phyloP scores from a whole-genome alignment of 2,113 vertebrate species.

The Ranitomeya imitator region DNA sequence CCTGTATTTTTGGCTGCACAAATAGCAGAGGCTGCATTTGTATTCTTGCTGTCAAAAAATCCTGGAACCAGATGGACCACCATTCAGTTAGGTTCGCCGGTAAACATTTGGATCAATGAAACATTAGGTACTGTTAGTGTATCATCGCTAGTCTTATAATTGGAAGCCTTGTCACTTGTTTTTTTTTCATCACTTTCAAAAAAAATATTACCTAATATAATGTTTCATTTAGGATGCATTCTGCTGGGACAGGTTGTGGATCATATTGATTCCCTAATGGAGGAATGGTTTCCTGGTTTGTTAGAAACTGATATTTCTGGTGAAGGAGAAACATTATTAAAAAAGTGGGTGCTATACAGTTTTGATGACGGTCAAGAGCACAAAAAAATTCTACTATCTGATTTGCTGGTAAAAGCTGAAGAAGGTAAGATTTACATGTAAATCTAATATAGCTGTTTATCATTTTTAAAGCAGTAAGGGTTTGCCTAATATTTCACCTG shows the following conservation, averaged over 20 bases:
- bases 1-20: too few relatives aligned
- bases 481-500: too few relatives aligned
- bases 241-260: slow-evolving; percentile 95
- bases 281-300: slow-evolving; percentile 95
- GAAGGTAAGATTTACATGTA: slow-evolving; percentile 70
- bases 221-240: slow-evolving; percentile 77
- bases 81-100: too few relatives aligned
- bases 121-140: too few relatives aligned
- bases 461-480: too few relatives aligned
- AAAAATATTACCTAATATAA: background rate
- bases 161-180: too few relatives aligned
- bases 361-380: slow-evolving; percentile 86
- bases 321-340: slow-evolving; percentile 88
- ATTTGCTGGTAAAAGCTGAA: slow-evolving; percentile 82
- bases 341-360: slow-evolving; percentile 94
- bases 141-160: too few relatives aligned
- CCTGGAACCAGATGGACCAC: too few relatives aligned
- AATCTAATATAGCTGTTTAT: background rate
- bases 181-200: too few relatives aligned
- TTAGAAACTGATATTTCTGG: slow-evolving; percentile 90
- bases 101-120: too few relatives aligned
- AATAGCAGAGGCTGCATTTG: too few relatives aligned
- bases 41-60: too few relatives aligned
- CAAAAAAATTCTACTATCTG: slow-evolving; percentile 86
- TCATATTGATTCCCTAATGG: slow-evolving; percentile 94